Base-by-base conservation (phyloP, 1,140 invertebrate species). In the Holcopasites calliopsidis region DNA sequence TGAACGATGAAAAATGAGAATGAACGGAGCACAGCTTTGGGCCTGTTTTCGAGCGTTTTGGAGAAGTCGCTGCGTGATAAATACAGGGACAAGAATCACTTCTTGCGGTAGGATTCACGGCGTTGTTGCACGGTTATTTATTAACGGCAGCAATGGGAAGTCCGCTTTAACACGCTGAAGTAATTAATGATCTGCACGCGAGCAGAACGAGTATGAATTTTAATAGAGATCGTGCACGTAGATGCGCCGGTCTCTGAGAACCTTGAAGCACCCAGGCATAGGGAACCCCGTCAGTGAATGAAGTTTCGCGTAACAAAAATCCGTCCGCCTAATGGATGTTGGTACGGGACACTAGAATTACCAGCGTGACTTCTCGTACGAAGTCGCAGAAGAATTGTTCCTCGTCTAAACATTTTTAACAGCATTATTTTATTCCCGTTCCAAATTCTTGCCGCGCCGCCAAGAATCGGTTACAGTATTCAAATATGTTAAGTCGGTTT, bases 61-160 rank as follows among this genome's bases (percentile, higher is more conserved):
- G n/a, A 47, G 16, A 42, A n/a, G 16, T 3, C 21, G 42, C 8
- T 5, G 16, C 7, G 68, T 35, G 68, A 71, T 61, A 50, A 71
- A 71, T 71, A 44, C n/a, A 21, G 16, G 13, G 52, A 54, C n/a
- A 42, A 71, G 55, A 71, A 49, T 44, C 13, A 50, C 47, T 71
- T 61, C 69, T 71, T 61, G 57, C 40, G 23, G 64, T n/a, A 18
- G 35, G 35, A 16, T 10, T 2, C 23, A 33, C 49, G 10, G 16
- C 16, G 50, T 42, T 58, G 66, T 70, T 70, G 18, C 66, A 1
- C 18, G 31, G 47, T 72, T 49, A 50, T 72, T 72, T 72, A 72
- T 62, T 72, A 72, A 62, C 47, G 6, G 47, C 23, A 8, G 18
- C 57, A 50, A 61, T 52, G 33, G 33, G 33, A 60, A 13, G 69